Percentiles rank a stretch among this genome's conserved stretches.
Conservation (phyloP, 2,888 invertebrate species). For the Drosophila pseudotalamancana region DNA sequence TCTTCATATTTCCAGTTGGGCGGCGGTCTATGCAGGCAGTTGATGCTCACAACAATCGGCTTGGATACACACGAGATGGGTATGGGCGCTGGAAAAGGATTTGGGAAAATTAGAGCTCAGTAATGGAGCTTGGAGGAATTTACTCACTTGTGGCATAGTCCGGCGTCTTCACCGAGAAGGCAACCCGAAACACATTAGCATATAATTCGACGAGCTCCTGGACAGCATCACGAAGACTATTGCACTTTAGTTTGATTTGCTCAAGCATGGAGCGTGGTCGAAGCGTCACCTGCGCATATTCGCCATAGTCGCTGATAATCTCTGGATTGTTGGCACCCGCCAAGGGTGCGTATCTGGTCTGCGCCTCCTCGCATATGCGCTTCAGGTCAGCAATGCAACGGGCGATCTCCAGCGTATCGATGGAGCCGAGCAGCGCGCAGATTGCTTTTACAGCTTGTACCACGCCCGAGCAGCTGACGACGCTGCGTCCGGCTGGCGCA, state of each 20-base stretch:
- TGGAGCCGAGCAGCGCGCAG: constrained; percentile 93
- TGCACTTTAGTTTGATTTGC: constrained; percentile 88
- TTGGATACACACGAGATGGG: constrained; percentile 90
- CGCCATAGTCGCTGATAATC: constrained; percentile 87
- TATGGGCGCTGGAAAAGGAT: constrained; percentile 86
- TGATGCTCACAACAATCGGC: constrained; percentile 91
- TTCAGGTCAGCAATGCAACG: constrained; percentile 88
- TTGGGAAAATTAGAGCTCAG: background rate
- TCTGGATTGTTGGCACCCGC: constrained; percentile 85
- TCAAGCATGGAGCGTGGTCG: constrained; percentile 87
- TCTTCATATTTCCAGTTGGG: constrained; percentile 93
- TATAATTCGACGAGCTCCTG: constrained; percentile 94
- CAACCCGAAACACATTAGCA: constrained; percentile 92
- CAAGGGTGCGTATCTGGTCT: constrained; percentile 70
- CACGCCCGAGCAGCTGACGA: constrained; percentile 89
- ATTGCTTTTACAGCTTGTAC: constrained; percentile 97
- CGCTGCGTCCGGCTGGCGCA: constrained; percentile 84
- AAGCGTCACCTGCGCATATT: constrained; percentile 89
- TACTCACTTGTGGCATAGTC: constrained; percentile 86
- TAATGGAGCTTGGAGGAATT: background rate
- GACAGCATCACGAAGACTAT: constrained; percentile 91
- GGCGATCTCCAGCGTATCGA: constrained; percentile 94
- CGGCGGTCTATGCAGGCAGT: constrained; percentile 91
- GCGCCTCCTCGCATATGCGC: constrained; percentile 80
- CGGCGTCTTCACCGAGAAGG: constrained; percentile 89